phyloP scores from a whole-genome alignment of 1,140 invertebrate genomes.

The Patella vulgata region DNA sequence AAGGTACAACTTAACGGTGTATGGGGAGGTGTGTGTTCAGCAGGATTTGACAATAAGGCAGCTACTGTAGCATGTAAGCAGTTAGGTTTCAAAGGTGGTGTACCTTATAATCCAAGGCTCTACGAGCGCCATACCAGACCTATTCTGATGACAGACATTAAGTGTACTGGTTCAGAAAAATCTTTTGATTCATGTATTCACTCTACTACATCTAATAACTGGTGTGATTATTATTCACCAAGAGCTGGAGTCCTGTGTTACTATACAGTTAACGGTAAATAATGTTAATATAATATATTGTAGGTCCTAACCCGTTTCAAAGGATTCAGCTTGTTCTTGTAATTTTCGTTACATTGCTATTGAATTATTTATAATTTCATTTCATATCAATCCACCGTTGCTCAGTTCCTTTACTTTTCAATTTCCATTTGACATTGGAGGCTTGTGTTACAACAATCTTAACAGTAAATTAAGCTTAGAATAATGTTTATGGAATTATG shows the following conservation, averaged over 20 bases:
- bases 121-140: constrained; percentile 34
- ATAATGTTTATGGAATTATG: no score
- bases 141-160: constrained; percentile 41
- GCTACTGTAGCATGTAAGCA: constrained; percentile 48
- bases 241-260: constrained; percentile 48
- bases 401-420: no score
- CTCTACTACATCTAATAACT: constrained; percentile 4
- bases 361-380: no score
- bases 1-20: constrained; percentile 46
- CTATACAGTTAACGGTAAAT: constrained; percentile 25
- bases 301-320: no score
- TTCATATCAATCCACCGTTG: no score
- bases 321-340: no score
- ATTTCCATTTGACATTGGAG: no score
- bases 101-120: constrained; percentile 22
- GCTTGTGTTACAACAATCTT: no score
- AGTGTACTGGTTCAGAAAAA: constrained; percentile 28
- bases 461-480: no score
- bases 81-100: constrained; percentile 45
- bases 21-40: constrained; percentile 53
- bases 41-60: constrained; percentile 38
- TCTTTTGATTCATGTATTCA: constrained; percentile 29
- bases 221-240: constrained; percentile 34
- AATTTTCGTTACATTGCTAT: no score
- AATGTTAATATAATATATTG: no score